phyloP scores from a whole-genome alignment of 2,888 invertebrate genomes.

The Osmoderma eremita region DNA sequence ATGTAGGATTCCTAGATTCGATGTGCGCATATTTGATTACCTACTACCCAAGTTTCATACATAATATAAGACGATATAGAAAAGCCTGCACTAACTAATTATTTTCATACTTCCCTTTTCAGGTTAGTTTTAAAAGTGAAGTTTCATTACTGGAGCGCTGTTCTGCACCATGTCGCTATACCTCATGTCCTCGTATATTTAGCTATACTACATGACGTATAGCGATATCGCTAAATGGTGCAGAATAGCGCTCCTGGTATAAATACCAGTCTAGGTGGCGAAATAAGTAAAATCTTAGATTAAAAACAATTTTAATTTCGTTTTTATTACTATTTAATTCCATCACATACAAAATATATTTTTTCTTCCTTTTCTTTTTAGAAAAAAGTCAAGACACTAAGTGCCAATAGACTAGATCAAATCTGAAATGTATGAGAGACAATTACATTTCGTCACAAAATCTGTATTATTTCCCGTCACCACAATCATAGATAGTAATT shows the following conservation, averaged over 20 bases:
- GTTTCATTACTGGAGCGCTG: too few species aligned
- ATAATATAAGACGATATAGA: too few species aligned
- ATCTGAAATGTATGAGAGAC: conserved; percentile 30
- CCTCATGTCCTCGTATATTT: background rate
- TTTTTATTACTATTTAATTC: conserved; percentile 20
- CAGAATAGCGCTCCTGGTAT: too few species aligned
- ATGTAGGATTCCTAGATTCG: too few species aligned
- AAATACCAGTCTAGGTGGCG: conserved; percentile 12
- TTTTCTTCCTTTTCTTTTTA: conserved; percentile 13
- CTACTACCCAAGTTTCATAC: too few species aligned
- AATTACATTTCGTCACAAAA: conserved; percentile 37
- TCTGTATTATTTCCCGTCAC: conserved; percentile 36
- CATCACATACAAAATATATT: conserved; percentile 39
- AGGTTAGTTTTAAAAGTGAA: conserved; percentile 1
- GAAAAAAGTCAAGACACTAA: conserved; percentile 40
- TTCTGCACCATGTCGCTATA: too few species aligned
- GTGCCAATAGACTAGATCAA: conserved; percentile 41
- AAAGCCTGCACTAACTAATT: conserved; percentile 22
- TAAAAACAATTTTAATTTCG: conserved; percentile 34
- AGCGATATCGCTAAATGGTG: too few species aligned
- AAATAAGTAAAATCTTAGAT: conserved; percentile 14
- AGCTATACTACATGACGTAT: too few species aligned
- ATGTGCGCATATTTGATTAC: too few species aligned
- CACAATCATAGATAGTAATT: conserved; percentile 19
- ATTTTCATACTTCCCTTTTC: conserved; percentile 12